Base-by-base conservation (phyloP, 2,888 invertebrate genomes). In the Drosophila phalerata region DNA sequence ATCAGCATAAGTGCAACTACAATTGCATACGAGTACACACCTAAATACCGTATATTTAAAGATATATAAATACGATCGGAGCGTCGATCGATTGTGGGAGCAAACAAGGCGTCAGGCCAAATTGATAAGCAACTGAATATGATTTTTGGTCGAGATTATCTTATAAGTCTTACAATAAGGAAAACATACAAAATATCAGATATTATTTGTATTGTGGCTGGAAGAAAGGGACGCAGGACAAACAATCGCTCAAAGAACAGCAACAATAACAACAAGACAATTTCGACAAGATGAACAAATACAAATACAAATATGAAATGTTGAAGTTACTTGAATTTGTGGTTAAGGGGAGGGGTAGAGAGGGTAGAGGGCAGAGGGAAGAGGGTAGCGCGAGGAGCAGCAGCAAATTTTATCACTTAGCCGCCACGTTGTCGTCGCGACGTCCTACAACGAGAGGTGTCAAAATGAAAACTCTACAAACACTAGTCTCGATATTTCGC, bases 351-450 rank as follows among this genome's bases (percentile, higher is more conserved):
- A 30, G 11, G 5, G 28, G 9, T 17, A 37, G 9, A 61, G 32
- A 10, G 38, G 43, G 51, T 37, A 47, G 30, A 28, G 5, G 28
- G 28, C 1, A 47, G 53, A 10, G 38, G 11, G 42, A 25, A 53
- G 61, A 30, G 17, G 11, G 40, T n/a, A 25, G 37, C 48, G 28
- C 37, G 55, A 68, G 56, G 55, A 74, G 77, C 62, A 73, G 65
- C 64, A 76, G 69, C 69, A 60, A 73, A 69, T 70, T 70, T 70
- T 81, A 85, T 85, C 85, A 85, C 87, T 85, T 77, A 85, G 88
- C 84, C 84, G 89, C 82, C 89, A 66, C 85, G 87, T 84, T 84
- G 84, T 42, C 84, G 84, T 64, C 52, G 63, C 79, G 61, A 69
- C 88, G 78, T 88, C 48, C 65, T 64, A 48, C 28, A 34, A 19